These are phyloP conservation scores for Gymnosoma rotundatum DNA, from an alignment of 2,888 invertebrate genomes.

Conservation along the genomic window DNA sequence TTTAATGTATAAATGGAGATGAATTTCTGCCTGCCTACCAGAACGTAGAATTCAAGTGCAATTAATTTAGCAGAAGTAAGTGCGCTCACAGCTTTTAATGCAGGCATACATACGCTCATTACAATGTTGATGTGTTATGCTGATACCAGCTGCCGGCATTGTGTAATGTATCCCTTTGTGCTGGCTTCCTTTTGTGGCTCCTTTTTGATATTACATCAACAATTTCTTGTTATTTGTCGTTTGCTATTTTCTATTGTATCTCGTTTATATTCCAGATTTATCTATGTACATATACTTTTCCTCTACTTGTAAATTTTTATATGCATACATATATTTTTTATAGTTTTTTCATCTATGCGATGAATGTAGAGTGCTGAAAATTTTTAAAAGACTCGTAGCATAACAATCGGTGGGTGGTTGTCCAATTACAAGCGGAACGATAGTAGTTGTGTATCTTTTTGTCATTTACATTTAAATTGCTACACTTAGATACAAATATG, in stretches of 20 bases:
- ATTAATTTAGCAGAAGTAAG: conserved; percentile 72
- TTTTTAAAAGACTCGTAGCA: neutral
- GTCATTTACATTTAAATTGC: conserved; percentile 32
- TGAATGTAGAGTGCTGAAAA: conserved; percentile 16
- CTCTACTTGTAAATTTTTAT: conserved; percentile 22
- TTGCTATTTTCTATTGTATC: conserved; percentile 69
- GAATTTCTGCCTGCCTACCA: conserved; percentile 32
- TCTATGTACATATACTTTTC: conserved; percentile 32
- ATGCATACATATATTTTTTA: conserved; percentile 4
- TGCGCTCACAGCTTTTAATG: conserved; percentile 66
- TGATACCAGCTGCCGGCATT: conserved; percentile 59
- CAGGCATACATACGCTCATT: conserved; percentile 40
- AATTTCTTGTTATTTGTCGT: conserved; percentile 60
- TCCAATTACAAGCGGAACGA: neutral
- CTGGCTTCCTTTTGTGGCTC: conserved; percentile 61
- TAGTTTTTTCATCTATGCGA: conserved; percentile 10
- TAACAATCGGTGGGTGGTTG: neutral
- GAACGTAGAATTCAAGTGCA: conserved; percentile 67
- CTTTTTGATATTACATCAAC: conserved; percentile 57
- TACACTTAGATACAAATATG: neutral
- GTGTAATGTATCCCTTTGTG: conserved; percentile 70
- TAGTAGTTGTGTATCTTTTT: conserved; percentile 5
- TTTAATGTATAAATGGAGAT: neutral
- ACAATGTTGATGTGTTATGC: conserved; percentile 29
- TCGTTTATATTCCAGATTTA: conserved; percentile 64